Evolutionary conservation across 2,888 invertebrate genomes (phyloP).

Genomic region (Plebejus melissa): DNA sequence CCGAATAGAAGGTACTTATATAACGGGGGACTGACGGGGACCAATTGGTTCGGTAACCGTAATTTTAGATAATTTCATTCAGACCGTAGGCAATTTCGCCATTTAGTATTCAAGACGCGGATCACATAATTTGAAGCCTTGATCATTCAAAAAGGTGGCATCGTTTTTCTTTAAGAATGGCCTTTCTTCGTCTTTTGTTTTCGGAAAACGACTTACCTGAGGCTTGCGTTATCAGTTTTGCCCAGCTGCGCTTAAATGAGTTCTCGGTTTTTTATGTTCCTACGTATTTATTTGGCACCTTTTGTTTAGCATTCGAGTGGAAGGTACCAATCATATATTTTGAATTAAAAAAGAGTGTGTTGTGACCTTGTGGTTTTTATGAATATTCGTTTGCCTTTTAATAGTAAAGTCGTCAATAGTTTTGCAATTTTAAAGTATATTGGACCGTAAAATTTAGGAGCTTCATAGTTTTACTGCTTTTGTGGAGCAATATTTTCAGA

Average conservation of each 20-base stretch:
- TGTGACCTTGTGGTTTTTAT: too few species aligned
- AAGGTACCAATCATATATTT: too few species aligned
- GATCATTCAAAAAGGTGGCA: conserved; percentile 59
- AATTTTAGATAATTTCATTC: conserved; percentile 59
- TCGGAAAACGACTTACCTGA: background rate
- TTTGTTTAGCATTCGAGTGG: too few species aligned
- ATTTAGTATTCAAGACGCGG: conserved; percentile 64
- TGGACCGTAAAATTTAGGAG: background rate
- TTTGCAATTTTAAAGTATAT: conserved; percentile 7
- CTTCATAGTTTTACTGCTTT: conserved; percentile 4
- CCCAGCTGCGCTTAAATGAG: background rate
- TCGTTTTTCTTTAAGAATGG: conserved; percentile 43
- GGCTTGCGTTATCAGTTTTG: background rate
- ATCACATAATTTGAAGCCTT: conserved; percentile 64
- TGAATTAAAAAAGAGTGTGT: too few species aligned
- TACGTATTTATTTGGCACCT: too few species aligned
- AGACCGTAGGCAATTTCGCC: conserved; percentile 39
- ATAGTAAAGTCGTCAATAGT: background rate
- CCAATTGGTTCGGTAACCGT: conserved; percentile 58
- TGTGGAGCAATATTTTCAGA: conserved; percentile 13
- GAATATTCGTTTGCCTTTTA: background rate
- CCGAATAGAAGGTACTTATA: background rate
- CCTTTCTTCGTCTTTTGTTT: background rate
- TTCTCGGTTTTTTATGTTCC: too few species aligned
- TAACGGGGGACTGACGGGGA: conserved; percentile 37